phyloP scores from a whole-genome alignment of 1,140 invertebrate species.

The Phenacoccus solenopsis region DNA sequence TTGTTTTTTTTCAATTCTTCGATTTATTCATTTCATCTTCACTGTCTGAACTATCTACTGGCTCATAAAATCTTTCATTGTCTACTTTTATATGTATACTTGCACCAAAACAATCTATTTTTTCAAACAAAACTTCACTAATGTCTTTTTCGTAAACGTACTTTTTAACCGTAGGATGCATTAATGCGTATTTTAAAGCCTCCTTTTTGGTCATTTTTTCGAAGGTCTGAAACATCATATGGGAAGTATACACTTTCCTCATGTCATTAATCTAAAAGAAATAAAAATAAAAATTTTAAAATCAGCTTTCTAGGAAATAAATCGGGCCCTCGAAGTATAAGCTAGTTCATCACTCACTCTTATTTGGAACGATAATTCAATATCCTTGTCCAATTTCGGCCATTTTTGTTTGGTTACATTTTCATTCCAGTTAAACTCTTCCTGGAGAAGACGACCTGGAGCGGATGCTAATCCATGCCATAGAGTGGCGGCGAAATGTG shows the following conservation, averaged over 20 bases:
- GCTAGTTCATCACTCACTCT: not conserved
- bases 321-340: too few relatives aligned
- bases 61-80: not conserved
- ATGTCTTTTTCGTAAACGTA: not conserved
- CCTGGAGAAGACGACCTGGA: conserved; percentile 39
- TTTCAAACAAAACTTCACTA: not conserved
- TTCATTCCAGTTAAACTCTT: conserved; percentile 47
- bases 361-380: conserved; percentile 28
- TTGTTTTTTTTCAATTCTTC: not conserved
- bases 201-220: not conserved
- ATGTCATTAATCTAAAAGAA: not conserved
- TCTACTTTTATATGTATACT: not conserved
- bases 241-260: not conserved
- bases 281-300: too few relatives aligned
- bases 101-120: not conserved
- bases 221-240: not conserved
- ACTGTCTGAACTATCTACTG: not conserved
- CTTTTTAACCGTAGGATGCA: not conserved
- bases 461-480: conserved; percentile 64
- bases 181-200: not conserved
- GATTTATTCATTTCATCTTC: not conserved
- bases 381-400: conserved; percentile 66
- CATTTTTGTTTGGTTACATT: conserved; percentile 58
- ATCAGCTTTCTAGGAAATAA: too few relatives aligned
- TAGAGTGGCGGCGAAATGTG: conserved; percentile 79